Base-by-base conservation (phyloP, 2,888 invertebrate genomes). In the Prenolepis imparis region DNA sequence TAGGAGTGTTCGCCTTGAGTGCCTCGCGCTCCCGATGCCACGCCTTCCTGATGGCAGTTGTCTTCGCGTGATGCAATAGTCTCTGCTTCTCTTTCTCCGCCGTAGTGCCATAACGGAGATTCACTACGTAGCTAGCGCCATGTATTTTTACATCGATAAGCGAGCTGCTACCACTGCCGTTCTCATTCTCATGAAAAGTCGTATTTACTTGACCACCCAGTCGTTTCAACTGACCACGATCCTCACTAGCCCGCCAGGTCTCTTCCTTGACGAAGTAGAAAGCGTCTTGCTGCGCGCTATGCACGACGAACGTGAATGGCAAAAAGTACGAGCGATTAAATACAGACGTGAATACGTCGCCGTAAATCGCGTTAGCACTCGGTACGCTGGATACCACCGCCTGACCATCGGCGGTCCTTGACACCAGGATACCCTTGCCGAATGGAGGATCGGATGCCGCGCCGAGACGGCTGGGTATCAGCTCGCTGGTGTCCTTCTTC, bases 251-350 rank as follows among this genome's bases (percentile, higher is more conserved):
- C 61, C 98, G 97, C 98, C 98, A 98, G 1, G 97, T 97, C 89
- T 98, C 98, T 93, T 98, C 98, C 93, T 98, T 98, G 24, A 98
- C 98, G 94, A 98, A 98, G 95, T 98, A 98, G 95, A 98, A 98
- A 15, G 98, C 97, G 93, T 98, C 98, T 94, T 98, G 98, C 93
- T 98, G 97, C 24, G 97, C 97, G 89, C 97, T 98, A 94, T 98
- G 98, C 44, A 98, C 97, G 73, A 98, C 97, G 93, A 98, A 97
- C 15, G 98, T 98, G 95, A 98, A 98, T 55, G 98, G 98, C 91
- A 98, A 95, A 91, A 98, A 96, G 94, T 97, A 97, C 0, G 98
- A 98, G 90, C 98, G 96, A 95, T 98, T 98, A 95, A 98, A 98
- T 6, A 98, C 98, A 0, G 98, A 98, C 3, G 98, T 98, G 94